These are phyloP conservation scores for Drosophila santomea DNA, from an alignment of 1,140 invertebrate species.

Conservation along the genomic window DNA sequence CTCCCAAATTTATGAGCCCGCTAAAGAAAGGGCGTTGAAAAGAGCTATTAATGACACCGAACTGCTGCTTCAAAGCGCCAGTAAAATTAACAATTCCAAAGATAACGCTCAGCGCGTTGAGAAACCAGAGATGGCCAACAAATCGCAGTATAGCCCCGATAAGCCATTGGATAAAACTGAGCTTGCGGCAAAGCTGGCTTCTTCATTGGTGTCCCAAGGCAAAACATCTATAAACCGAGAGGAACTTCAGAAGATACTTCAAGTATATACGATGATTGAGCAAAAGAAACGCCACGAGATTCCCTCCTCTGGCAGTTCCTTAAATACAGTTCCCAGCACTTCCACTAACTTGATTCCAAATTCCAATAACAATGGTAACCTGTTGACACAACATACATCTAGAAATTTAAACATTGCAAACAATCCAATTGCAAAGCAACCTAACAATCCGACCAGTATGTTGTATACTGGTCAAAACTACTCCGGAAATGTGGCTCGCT, in stretches of 20 bases:
- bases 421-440: neutral
- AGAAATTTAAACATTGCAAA: conserved; percentile 17
- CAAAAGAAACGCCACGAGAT: conserved; percentile 58
- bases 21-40: conserved; percentile 62
- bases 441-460: conserved; percentile 25
- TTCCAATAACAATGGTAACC: conserved; percentile 13
- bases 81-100: neutral
- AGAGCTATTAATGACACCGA: conserved; percentile 64
- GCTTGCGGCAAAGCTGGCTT: conserved; percentile 67
- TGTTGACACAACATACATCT: conserved; percentile 15
- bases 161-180: conserved; percentile 57
- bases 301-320: neutral
- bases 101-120: neutral
- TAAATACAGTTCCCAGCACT: neutral
- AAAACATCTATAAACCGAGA: conserved; percentile 70
- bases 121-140: neutral
- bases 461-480: conserved; percentile 33
- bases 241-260: conserved; percentile 71
- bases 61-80: conserved; percentile 41
- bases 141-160: conserved; percentile 3
- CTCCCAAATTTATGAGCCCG: conserved; percentile 62
- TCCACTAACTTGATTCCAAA: neutral
- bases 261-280: conserved; percentile 67
- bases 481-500: conserved; percentile 55
- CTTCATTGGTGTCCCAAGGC: conserved; percentile 68